Percentiles rank a stretch among this genome's conserved stretches.
Conservation (phyloP, 2,797 vertebrate species). For the Anguilla marmorata region DNA sequence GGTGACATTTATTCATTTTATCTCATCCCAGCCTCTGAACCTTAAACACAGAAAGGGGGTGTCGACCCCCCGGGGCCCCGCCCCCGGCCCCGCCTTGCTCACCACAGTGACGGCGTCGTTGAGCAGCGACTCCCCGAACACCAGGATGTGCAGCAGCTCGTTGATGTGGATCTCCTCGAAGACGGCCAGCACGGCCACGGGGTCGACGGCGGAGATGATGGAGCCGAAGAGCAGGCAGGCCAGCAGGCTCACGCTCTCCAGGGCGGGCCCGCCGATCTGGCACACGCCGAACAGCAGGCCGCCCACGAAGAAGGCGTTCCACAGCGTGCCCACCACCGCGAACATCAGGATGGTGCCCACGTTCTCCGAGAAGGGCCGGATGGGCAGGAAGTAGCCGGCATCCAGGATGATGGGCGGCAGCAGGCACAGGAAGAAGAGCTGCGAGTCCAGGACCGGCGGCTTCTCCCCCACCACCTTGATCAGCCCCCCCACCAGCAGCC, state of each 20-base stretch:
- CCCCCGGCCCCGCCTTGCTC: slow-evolving; percentile 53
- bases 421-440: slow-evolving; percentile 90
- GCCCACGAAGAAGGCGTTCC: slow-evolving; percentile 94
- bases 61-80: background rate
- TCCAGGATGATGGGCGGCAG: slow-evolving; percentile 97
- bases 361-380: slow-evolving; percentile 94
- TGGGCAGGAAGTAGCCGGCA: slow-evolving; percentile 94
- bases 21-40: too few relatives aligned
- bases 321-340: slow-evolving; percentile 91
- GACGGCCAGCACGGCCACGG: slow-evolving; percentile 93
- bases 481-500: slow-evolving; percentile 88
- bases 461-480: slow-evolving; percentile 83
- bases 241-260: slow-evolving; percentile 76
- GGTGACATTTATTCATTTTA: too few relatives aligned
- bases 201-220: slow-evolving; percentile 96
- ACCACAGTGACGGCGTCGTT: slow-evolving; percentile 98
- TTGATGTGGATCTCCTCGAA: slow-evolving; percentile 99
- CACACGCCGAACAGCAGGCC: slow-evolving; percentile 85
- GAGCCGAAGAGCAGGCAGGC: slow-evolving; percentile 89
- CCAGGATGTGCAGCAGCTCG: slow-evolving; percentile 93
- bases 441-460: slow-evolving; percentile 80
- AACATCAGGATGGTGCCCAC: slow-evolving; percentile 97
- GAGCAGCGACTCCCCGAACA: slow-evolving; percentile 95
- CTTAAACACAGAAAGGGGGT: too few relatives aligned
- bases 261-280: slow-evolving; percentile 72